Conservation (phyloP, 2,113 vertebrate genomes). For the Nematolebias whitei region DNA sequence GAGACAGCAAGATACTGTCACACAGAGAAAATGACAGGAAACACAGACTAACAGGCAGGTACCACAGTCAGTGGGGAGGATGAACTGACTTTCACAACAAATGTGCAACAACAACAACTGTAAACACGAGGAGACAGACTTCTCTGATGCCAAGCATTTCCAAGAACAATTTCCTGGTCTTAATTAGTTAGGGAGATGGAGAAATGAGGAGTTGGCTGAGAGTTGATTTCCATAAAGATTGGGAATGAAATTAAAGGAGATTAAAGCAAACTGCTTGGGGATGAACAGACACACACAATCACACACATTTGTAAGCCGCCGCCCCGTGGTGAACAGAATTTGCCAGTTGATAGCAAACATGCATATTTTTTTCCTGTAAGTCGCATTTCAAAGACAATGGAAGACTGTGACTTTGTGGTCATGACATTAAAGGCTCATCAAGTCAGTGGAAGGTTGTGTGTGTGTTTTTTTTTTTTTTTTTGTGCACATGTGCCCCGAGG, state of each 20-base stretch:
- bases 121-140: constrained; percentile 22
- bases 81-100: constrained; percentile 8
- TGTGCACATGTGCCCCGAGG: constrained; percentile 38
- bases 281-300: constrained; percentile 45
- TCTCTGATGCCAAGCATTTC: constrained; percentile 58
- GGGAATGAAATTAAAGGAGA: constrained; percentile 75
- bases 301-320: constrained; percentile 15
- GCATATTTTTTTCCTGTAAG: constrained; percentile 1
- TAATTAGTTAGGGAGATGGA: constrained; percentile 69
- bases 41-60: constrained; percentile 22
- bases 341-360: not conserved
- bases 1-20: constrained; percentile 29
- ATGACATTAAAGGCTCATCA: constrained; percentile 6
- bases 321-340: not conserved
- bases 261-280: constrained; percentile 67
- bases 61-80: not conserved
- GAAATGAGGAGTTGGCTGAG: constrained; percentile 64
- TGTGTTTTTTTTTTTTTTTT: not conserved
- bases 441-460: constrained; percentile 27
- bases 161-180: constrained; percentile 64
- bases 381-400: not conserved
- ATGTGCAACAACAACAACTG: constrained; percentile 28
- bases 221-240: constrained; percentile 76
- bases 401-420: constrained; percentile 17
- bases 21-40: constrained; percentile 15